These are phyloP conservation scores for Sycophaga agraensis DNA, from an alignment of 1,140 invertebrate genomes.

Conservation along the genomic window DNA sequence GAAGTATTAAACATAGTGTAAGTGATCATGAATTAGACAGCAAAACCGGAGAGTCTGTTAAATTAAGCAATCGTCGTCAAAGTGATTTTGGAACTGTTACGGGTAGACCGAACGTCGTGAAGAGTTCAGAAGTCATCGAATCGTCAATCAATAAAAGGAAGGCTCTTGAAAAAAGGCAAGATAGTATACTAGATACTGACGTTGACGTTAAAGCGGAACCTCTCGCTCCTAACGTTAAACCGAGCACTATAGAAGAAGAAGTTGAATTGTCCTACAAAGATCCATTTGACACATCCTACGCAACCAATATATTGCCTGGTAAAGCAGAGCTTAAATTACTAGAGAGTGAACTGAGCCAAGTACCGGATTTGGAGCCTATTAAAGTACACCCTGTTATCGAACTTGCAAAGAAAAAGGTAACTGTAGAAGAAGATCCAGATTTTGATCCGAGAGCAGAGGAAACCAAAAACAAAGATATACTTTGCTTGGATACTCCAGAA, in stretches of 20 bases:
- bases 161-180: conserved; percentile 35
- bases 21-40: conserved; percentile 67
- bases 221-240: conserved; percentile 64
- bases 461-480: conserved; percentile 40
- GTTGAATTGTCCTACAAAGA: conserved; percentile 58
- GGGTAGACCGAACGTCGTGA: neutral
- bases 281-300: conserved; percentile 81
- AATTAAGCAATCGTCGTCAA: conserved; percentile 17
- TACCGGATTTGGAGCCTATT: conserved; percentile 37
- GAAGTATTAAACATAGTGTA: conserved; percentile 49
- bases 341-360: conserved; percentile 69
- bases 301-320: conserved; percentile 71
- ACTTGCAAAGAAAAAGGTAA: conserved; percentile 29
- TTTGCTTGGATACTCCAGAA: conserved; percentile 44
- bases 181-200: conserved; percentile 60
- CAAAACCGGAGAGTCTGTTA: conserved; percentile 43
- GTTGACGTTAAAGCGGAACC: conserved; percentile 66
- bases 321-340: conserved; percentile 75
- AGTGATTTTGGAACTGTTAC: conserved; percentile 40
- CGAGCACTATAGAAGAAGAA: conserved; percentile 45
- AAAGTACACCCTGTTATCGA: conserved; percentile 35
- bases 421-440: conserved; percentile 43
- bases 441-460: conserved; percentile 48
- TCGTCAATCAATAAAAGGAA: conserved; percentile 9
- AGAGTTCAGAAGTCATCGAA: conserved; percentile 21